Evolutionary conservation across 2,797 vertebrate genomes (phyloP), one percentile per base, ranked within the genome.

Genomic region (Salmo trutta): DNA sequence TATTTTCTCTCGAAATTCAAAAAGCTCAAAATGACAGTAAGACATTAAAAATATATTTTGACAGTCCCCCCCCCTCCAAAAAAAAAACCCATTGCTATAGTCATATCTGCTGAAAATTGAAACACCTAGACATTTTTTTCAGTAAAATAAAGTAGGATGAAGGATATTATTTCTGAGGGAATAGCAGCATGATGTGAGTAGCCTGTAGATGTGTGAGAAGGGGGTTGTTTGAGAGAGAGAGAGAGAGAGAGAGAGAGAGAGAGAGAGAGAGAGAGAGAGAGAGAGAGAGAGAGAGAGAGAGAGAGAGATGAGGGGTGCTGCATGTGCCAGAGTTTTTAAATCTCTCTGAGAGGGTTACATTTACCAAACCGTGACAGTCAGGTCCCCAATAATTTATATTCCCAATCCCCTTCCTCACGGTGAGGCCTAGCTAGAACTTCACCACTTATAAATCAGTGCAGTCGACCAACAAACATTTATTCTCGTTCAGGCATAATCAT

Each of bases 341-440:
- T 95, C 95, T 94, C 94, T 94, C 96, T 95, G 95, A 94, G 94
- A 94, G 94, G 90, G 93, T 89, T 96, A 95, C 94, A 95, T 94
- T 95, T 94, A 93, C 94, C 88, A 95, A 95, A 95, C 93, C 90
- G 93, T 96, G 94, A 96, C 95, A 64, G 59, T 64, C 59, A 95
- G 94, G 95, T 95, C 94, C 94, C 73, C 33, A 62, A 41, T 14
- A 41, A 62, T 33, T 3, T 54, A n/a, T 47, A 70, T 47, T 70
- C 53, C 19, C 24, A 47, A 47, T 70, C 53, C 29, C 24, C 53
- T 56, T 56, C 71, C 16, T 73, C 71, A 56, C 6, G 31, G 53
- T 2, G 19, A 73, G 8, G 52, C 52, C 52, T 73, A 17, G 66
- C 66, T 68, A 31, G 10, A 64, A 64, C n/a, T 47, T 47, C 41